A percentile compares a stretch with the other conserved stretches of the same genome.
phyloP scores from a whole-genome alignment of 1,140 invertebrate species.

The Hermetia illucens region DNA sequence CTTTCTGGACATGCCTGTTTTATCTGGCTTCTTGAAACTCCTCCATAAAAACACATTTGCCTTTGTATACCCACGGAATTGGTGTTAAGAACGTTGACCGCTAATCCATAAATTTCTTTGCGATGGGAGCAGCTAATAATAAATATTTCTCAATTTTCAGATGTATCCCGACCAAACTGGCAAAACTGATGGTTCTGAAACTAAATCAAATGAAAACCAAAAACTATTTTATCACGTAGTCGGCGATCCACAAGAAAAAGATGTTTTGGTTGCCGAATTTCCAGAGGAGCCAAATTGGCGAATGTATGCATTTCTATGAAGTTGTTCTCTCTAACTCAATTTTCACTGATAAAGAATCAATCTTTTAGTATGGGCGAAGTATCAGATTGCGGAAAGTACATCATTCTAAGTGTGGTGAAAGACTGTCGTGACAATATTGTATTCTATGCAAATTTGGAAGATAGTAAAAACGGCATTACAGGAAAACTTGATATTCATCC shows the following conservation, averaged over 20 bases:
- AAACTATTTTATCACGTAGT: constrained; percentile 88
- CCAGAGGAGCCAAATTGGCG: constrained; percentile 83
- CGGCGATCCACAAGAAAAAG: constrained; percentile 74
- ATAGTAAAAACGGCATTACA: constrained; percentile 40
- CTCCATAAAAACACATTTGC: no score
- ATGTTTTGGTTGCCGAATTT: constrained; percentile 82
- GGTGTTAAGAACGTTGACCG: no score
- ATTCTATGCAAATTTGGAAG: constrained; percentile 63
- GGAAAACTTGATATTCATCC: constrained; percentile 51
- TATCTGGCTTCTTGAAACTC: no score
- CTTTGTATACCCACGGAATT: no score
- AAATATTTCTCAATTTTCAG: constrained; percentile 5
- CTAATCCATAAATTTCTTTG: constrained; percentile 2
- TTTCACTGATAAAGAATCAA: constrained; percentile 3
- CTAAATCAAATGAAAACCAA: constrained; percentile 72
- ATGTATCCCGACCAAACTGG: constrained; percentile 59
- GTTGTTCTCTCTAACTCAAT: constrained; percentile 11
- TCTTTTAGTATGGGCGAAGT: constrained; percentile 56
- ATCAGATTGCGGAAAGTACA: constrained; percentile 82
- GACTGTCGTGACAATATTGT: constrained; percentile 81
- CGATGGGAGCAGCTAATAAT: neutral
- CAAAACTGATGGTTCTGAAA: constrained; percentile 80
- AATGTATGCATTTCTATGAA: no score
- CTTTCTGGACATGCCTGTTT: no score
- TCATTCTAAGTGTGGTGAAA: constrained; percentile 63